phyloP scores from a whole-genome alignment of 2,797 vertebrate species.

The Centroberyx gerrardi region DNA sequence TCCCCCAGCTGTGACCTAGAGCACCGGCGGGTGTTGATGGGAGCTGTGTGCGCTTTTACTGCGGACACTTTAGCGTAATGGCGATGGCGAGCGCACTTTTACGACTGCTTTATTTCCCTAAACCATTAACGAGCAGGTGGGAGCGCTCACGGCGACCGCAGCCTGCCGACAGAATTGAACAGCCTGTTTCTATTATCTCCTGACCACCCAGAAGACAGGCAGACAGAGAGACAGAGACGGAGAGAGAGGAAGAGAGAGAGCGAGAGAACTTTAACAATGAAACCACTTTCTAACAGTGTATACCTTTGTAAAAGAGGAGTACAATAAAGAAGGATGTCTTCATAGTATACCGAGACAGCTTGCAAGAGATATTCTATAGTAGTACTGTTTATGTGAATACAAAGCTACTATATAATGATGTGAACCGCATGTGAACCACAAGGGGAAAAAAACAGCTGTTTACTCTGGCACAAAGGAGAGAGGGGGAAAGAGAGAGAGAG shows the following conservation, averaged over 20 bases:
- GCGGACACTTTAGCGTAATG: slow-evolving; percentile 69
- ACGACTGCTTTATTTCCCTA: slow-evolving; percentile 71
- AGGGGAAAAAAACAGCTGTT: slow-evolving; percentile 48
- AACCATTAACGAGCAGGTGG: slow-evolving; percentile 78
- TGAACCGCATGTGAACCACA: slow-evolving; percentile 45
- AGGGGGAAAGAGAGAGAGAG: background rate
- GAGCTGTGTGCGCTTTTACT: slow-evolving; percentile 63
- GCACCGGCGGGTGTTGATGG: slow-evolving; percentile 55
- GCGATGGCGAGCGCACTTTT: slow-evolving; percentile 58
- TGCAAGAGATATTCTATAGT: slow-evolving; percentile 38
- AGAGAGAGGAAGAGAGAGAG: slow-evolving; percentile 16
- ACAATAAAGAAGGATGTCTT: slow-evolving; percentile 45
- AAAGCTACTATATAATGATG: slow-evolving; percentile 46
- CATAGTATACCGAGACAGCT: slow-evolving; percentile 35
- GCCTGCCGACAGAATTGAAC: slow-evolving; percentile 60
- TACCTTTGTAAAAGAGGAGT: slow-evolving; percentile 27
- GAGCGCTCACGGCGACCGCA: slow-evolving; percentile 62
- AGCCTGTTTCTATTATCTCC: slow-evolving; percentile 72
- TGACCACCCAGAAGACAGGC: slow-evolving; percentile 49
- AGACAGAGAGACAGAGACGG: slow-evolving; percentile 16
- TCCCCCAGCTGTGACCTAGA: slow-evolving; percentile 62
- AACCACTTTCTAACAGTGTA: slow-evolving; percentile 44
- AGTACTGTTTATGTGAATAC: slow-evolving; percentile 19
- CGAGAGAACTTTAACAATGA: slow-evolving; percentile 32
- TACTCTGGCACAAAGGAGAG: slow-evolving; percentile 31